Evolutionary conservation across 1,140 invertebrate species (phyloP).

Genomic region (Drosophila tropicalis): DNA sequence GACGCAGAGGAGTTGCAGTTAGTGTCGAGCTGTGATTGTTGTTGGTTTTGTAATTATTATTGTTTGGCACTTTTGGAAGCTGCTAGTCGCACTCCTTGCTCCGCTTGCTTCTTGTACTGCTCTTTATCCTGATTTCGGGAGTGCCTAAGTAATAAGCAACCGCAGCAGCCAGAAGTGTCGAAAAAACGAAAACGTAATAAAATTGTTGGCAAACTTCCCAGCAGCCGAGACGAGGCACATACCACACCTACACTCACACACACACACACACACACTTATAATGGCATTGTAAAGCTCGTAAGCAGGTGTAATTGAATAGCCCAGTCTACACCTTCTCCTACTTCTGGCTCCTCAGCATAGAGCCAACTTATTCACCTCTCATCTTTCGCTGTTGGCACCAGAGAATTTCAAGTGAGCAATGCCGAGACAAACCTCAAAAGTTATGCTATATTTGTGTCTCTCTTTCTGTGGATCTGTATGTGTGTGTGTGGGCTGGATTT

Average conservation of each 20-base stretch:
- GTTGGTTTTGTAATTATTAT: slow-evolving; percentile 72
- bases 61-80: slow-evolving; percentile 64
- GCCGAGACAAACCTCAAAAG: slow-evolving; percentile 16
- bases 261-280: slow-evolving; percentile 19
- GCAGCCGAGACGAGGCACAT: background rate
- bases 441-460: slow-evolving; percentile 12
- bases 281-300: slow-evolving; percentile 59
- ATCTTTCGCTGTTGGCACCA: slow-evolving; percentile 61
- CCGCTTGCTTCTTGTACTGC: background rate
- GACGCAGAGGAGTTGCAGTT: slow-evolving; percentile 40
- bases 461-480: slow-evolving; percentile 24
- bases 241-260: slow-evolving; percentile 29
- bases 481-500: slow-evolving; percentile 21
- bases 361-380: slow-evolving; percentile 11
- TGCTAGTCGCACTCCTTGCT: slow-evolving; percentile 15
- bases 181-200: slow-evolving; percentile 78
- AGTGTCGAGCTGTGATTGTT: slow-evolving; percentile 46
- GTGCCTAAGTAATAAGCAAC: slow-evolving; percentile 65
- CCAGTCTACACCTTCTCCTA: slow-evolving; percentile 25
- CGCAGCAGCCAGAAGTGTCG: slow-evolving; percentile 68
- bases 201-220: slow-evolving; percentile 75
- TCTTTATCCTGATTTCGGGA: background rate
- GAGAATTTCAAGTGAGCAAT: slow-evolving; percentile 46
- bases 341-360: background rate
- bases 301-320: slow-evolving; percentile 79